Base-by-base conservation (phyloP, 2,797 vertebrate genomes). In the Pantherophis vulpinus region DNA sequence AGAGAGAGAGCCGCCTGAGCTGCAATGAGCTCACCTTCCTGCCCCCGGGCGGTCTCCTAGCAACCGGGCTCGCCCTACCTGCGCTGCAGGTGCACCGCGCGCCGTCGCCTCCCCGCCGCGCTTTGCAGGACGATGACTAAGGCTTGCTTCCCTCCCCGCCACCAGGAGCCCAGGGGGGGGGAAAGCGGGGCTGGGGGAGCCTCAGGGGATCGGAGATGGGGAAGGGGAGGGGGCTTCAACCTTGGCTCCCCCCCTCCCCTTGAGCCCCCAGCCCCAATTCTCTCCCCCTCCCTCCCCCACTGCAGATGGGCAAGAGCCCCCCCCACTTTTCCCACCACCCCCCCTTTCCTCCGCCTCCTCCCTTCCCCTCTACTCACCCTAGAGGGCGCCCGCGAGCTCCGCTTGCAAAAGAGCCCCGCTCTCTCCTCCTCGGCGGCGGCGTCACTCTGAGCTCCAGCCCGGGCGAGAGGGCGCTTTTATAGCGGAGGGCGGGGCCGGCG, bases 391-490 rank as follows among this genome's bases (percentile, higher is more conserved):
- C 70, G 32, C 32, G 70, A 37, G 70, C 70, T 2, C 32, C 70
- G 2, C 70, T 23, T 1, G 18, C 32, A 2, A 8, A 51, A 16
- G 2, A 7, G 29, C 11, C 4, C 13, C 0, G 6, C 13, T 1
- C 14, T 8, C 0, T 16, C n/a, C 12, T n/a, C 37, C 37, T 37
- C 37, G 37, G 37, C 14, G 6, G 8, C 32, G 70, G 18, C 70
- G 70, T 79, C 70, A 37, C 70, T 79, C 70, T 37, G 70, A 10
- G 70, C 70, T 14, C 7, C 16, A 10, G 70, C 32, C 3, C 7
- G 16, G 2, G 32, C 32, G 32, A 18, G 63, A 66, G 70, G 16
- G 32, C 3, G 16, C 70, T 37, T 79, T 79, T 79, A 37, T 9
- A 42, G 70, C 32, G 18, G 32, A 0, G 32, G 70, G 70, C 18